These are phyloP conservation scores for Aphelenchoides besseyi DNA, from an alignment of 1,140 invertebrate genomes.

Conservation along the genomic window DNA sequence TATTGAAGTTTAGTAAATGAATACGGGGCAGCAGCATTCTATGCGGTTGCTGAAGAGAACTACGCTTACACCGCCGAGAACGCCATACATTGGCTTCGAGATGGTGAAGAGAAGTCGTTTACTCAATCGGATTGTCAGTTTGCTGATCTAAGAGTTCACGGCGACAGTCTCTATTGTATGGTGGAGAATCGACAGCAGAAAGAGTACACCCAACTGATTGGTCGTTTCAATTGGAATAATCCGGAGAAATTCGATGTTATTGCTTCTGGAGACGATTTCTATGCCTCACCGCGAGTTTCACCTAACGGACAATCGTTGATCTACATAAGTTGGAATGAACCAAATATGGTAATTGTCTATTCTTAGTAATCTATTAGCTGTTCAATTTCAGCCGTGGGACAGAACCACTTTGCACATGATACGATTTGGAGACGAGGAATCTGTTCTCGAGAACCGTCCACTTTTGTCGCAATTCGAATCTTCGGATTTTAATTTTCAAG, in stretches of 20 bases:
- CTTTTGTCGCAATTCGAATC: constrained; percentile 16
- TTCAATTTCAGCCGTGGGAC: constrained; percentile 34
- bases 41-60: neutral
- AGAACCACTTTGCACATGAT: constrained; percentile 31
- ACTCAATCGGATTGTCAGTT: neutral
- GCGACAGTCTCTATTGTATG: neutral
- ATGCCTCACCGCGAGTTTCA: constrained; percentile 30
- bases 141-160: neutral
- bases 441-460: neutral
- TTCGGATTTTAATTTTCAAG: constrained; percentile 24
- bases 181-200: constrained; percentile 10
- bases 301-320: constrained; percentile 30
- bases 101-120: neutral
- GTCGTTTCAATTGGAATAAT: neutral
- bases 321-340: constrained; percentile 37
- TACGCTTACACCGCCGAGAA: neutral
- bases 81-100: neutral
- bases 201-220: constrained; percentile 1
- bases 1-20: constrained; percentile 7
- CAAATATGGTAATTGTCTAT: constrained; percentile 33
- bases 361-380: neutral
- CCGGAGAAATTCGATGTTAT: neutral
- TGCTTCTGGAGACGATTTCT: constrained; percentile 34
- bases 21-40: constrained; percentile 2
- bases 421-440: constrained; percentile 12